These are phyloP conservation scores for Orthosia gothica DNA, from an alignment of 2,888 invertebrate genomes.

Conservation along the genomic window DNA sequence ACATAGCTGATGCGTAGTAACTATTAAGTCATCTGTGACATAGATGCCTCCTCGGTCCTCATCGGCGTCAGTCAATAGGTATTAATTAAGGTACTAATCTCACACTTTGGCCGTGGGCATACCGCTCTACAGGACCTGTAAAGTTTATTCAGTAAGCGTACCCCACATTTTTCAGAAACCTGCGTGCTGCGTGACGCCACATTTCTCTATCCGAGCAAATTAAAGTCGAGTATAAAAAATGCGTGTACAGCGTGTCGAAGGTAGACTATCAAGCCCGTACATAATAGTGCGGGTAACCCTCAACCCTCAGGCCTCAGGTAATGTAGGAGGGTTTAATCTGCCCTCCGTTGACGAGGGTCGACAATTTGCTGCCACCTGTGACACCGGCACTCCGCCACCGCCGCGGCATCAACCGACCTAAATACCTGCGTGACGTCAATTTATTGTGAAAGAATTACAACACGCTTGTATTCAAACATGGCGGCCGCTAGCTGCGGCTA, in stretches of 20 bases:
- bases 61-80: too few species aligned
- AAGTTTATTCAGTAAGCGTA: conserved; percentile 12
- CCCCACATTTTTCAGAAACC: conserved; percentile 12
- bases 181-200: conserved; percentile 10
- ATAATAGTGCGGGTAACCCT: conserved; percentile 61
- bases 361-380: conserved; percentile 79
- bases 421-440: conserved; percentile 71
- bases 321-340: conserved; percentile 73
- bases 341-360: conserved; percentile 77
- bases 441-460: conserved; percentile 69
- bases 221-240: conserved; percentile 45
- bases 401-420: conserved; percentile 63
- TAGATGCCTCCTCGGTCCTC: too few species aligned
- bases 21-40: too few species aligned
- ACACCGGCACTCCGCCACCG: conserved; percentile 64
- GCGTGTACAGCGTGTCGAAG: conserved; percentile 47
- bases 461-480: conserved; percentile 53
- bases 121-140: background rate
- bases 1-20: too few species aligned
- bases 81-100: background rate
- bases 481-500: background rate
- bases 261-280: conserved; percentile 64
- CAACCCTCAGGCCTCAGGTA: conserved; percentile 52
- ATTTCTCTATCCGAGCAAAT: conserved; percentile 43
- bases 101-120: background rate